Percentiles rank a stretch among this genome's conserved stretches.
These are phyloP conservation scores for Momotus momota DNA, from an alignment of 2,797 vertebrate species.

Conservation along the genomic window DNA sequence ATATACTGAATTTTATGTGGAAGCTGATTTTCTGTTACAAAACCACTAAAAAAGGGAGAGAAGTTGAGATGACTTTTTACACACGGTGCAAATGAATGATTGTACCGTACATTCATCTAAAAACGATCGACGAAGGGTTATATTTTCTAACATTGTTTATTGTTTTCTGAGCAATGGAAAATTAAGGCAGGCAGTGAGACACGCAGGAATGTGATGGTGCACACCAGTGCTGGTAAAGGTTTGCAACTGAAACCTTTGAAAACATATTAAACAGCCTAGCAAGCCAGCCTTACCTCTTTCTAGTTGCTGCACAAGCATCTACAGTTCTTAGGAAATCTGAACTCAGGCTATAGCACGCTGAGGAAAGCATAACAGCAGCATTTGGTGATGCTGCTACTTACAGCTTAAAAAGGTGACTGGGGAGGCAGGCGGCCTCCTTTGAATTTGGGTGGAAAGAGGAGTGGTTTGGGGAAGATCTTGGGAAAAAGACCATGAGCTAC, in stretches of 20 bases:
- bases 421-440: neutral
- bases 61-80: constrained; percentile 42
- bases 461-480: neutral
- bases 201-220: neutral
- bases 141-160: neutral
- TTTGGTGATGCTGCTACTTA: neutral
- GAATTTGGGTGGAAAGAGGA: neutral
- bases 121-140: neutral
- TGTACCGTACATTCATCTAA: neutral
- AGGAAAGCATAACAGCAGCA: neutral
- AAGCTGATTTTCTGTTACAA: constrained; percentile 84
- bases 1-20: constrained; percentile 89
- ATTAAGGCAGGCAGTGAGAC: constrained; percentile 5
- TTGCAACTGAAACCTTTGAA: neutral
- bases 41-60: constrained; percentile 81
- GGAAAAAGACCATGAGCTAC: neutral
- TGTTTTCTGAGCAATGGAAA: neutral
- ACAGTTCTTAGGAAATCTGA: neutral
- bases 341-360: neutral
- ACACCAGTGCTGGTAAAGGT: neutral
- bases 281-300: neutral
- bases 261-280: neutral
- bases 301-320: neutral
- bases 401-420: neutral
- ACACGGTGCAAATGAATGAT: neutral